Evolutionary conservation across 35 echinoderm and acorn worm genomes (phyloP).

Genomic region (Ophiothrix spiculata): DNA sequence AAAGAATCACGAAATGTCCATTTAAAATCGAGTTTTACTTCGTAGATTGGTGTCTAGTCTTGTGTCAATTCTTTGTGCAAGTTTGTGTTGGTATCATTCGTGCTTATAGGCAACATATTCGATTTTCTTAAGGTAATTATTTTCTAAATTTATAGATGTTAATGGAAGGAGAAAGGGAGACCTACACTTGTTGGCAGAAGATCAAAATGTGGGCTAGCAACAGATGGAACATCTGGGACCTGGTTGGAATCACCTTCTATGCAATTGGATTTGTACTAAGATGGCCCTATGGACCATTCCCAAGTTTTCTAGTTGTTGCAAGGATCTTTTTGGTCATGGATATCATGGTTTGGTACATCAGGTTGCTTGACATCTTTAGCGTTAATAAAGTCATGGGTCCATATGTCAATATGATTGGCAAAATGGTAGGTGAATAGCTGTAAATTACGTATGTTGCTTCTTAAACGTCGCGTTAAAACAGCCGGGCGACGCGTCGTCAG

Average conservation of each 20-base stretch:
- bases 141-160: constrained; percentile 33
- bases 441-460: too few relatives aligned
- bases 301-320: neutral
- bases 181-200: constrained; percentile 46
- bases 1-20: too few relatives aligned
- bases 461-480: too few relatives aligned
- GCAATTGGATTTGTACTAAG: constrained; percentile 27
- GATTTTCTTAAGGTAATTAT: too few relatives aligned
- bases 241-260: constrained; percentile 60
- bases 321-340: constrained; percentile 61
- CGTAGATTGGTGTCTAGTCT: too few relatives aligned
- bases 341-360: constrained; percentile 83
- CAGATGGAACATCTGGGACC: constrained; percentile 78
- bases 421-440: constrained; percentile 57
- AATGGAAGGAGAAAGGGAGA: constrained; percentile 65
- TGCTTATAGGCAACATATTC: too few relatives aligned
- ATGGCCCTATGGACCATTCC: neutral
- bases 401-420: constrained; percentile 86
- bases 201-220: constrained; percentile 71
- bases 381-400: constrained; percentile 82
- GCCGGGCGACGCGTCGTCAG: too few relatives aligned
- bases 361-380: constrained; percentile 81
- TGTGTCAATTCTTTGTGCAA: too few relatives aligned
- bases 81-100: too few relatives aligned
- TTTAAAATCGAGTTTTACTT: too few relatives aligned